Percentiles rank a stretch among this genome's conserved stretches.
phyloP scores from a whole-genome alignment of 2,888 invertebrate genomes.

The Amaurobius ferox region DNA sequence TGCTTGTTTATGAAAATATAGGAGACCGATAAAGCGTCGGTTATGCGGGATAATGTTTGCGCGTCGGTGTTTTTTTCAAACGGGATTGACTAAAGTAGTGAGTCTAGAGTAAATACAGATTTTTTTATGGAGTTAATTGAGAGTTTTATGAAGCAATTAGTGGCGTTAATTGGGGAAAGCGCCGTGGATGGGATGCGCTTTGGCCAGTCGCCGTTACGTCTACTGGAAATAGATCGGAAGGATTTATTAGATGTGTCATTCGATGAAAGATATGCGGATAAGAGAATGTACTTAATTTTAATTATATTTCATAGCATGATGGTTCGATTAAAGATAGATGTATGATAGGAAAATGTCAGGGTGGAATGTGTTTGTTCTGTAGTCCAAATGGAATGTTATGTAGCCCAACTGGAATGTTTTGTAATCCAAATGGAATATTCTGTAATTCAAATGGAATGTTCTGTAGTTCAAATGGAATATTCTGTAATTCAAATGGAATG shows the following conservation, averaged over 20 bases:
- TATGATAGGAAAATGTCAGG: no score
- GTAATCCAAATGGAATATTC: no score
- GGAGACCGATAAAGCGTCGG: neutral
- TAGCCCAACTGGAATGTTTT: no score
- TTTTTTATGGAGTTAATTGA: neutral
- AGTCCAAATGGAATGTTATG: no score
- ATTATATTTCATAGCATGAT: no score
- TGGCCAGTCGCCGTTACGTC: neutral
- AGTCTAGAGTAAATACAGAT: neutral
- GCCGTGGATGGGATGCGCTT: neutral
- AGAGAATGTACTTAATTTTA: no score
- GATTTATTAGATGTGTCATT: neutral
- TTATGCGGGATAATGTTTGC: neutral
- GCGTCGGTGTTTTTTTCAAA: neutral
- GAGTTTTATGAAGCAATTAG: conserved; percentile 14
- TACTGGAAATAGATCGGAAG: neutral
- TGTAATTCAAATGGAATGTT: no score
- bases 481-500: no score
- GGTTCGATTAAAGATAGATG: no score
- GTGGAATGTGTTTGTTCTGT: no score
- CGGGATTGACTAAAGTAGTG: neutral
- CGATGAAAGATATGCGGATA: no score
- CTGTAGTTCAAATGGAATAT: no score
- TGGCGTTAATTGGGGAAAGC: neutral
- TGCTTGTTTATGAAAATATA: neutral